These are phyloP conservation scores for Percopsis omiscomaycus DNA, from an alignment of 2,797 vertebrate genomes.

Conservation along the genomic window DNA sequence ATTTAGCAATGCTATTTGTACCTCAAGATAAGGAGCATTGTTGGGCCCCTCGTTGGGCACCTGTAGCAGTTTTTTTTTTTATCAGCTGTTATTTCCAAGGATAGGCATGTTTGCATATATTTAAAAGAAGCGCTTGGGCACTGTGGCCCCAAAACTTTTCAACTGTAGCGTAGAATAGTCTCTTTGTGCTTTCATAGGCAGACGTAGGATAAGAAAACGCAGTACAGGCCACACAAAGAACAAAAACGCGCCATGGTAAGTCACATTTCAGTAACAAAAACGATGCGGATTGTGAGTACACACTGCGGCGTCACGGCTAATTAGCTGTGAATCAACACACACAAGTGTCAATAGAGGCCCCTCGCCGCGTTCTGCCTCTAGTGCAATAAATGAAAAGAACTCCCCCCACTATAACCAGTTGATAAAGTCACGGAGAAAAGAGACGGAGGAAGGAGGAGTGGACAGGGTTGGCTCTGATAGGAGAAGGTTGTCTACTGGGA, in stretches of 20 bases:
- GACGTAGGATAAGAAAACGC: neutral
- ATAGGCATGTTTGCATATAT: conserved; percentile 28
- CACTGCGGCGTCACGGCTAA: neutral
- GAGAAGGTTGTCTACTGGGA: conserved; percentile 22
- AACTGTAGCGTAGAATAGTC: conserved; percentile 11
- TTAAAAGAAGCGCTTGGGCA: conserved; percentile 17
- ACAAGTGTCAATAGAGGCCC: neutral
- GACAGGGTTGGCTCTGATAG: conserved; percentile 18
- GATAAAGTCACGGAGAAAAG: neutral
- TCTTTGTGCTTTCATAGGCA: neutral
- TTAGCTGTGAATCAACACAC: neutral
- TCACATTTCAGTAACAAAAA: conserved; percentile 3
- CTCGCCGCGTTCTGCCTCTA: neutral
- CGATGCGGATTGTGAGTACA: neutral
- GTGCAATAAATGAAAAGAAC: neutral
- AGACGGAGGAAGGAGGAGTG: conserved; percentile 6
- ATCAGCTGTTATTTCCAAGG: conserved; percentile 15
- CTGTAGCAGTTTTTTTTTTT: conserved; percentile 12
- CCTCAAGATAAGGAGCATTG: conserved; percentile 2
- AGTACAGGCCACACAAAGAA: neutral
- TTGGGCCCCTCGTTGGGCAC: conserved; percentile 8
- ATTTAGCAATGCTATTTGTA: conserved; percentile 22
- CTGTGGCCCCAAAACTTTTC: neutral
- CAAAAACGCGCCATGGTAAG: neutral
- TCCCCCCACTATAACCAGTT: too few species aligned